Percentiles rank a stretch among this genome's conserved stretches.
phyloP scores from a whole-genome alignment of 2,797 vertebrate genomes.

The Emydoidea blandingii region DNA sequence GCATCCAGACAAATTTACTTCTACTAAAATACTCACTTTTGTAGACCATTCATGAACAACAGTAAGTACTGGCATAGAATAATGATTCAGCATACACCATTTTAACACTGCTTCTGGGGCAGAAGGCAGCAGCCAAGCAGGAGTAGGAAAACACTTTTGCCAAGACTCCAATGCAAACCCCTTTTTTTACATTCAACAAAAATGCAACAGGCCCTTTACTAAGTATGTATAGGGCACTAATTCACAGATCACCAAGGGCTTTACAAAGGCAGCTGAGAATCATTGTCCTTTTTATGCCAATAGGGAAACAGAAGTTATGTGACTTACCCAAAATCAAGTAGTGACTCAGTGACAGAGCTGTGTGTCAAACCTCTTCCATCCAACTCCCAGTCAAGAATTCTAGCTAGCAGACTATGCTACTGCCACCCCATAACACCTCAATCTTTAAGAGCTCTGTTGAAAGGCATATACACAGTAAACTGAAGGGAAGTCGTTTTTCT shows the following conservation, averaged over 20 bases:
- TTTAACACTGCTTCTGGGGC: not conserved
- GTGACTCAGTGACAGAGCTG: slow-evolving; percentile 71
- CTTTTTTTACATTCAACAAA: not conserved
- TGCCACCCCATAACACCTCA: not conserved
- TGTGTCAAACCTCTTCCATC: slow-evolving; percentile 30
- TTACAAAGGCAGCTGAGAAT: slow-evolving; percentile 65
- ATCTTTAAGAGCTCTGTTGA: slow-evolving; percentile 50
- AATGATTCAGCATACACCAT: slow-evolving; percentile 7
- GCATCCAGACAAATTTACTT: not conserved
- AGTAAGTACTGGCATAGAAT: not conserved
- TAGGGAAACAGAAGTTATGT: slow-evolving; percentile 46
- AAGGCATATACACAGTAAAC: slow-evolving; percentile 72
- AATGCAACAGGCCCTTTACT: not conserved
- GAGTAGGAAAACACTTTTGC: not conserved
- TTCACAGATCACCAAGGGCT: slow-evolving; percentile 20
- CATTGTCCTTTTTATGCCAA: slow-evolving; percentile 67
- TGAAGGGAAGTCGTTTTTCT: slow-evolving; percentile 33
- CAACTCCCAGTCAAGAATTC: not conserved
- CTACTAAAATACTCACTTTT: not conserved
- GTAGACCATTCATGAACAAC: not conserved
- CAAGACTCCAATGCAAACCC: not conserved
- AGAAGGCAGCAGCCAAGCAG: not conserved
- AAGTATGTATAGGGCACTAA: slow-evolving; percentile 31
- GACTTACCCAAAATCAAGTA: slow-evolving; percentile 72
- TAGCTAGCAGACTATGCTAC: not conserved